Base-by-base conservation (phyloP, 2,113 vertebrate genomes). In the Psittacus erithacus region DNA sequence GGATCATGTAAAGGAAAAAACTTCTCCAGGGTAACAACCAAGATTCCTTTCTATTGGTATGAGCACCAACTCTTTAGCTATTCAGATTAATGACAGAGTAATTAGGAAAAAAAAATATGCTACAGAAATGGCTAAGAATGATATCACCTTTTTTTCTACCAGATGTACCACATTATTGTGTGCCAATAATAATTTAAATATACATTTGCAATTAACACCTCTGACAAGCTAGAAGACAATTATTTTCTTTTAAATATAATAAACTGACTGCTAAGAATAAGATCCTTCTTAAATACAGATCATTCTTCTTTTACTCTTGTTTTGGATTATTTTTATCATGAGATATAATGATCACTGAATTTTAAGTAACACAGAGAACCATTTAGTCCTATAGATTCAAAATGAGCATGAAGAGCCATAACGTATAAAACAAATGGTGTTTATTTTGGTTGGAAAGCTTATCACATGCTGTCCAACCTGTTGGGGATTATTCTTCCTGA, bases 141-240 rank as follows among this genome's bases (percentile, higher is more conserved):
- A 93, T 79, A 95, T 92, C 7, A 76, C 81, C 39, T 73, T 82
- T 64, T 62, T 92, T 79, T 59, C 64, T 92, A 91, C 69, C 64
- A 67, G 86, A 92, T 87, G 46, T 86, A 85, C 9, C 59, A 83
- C 14, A 73, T 25, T 75, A 83, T 88, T 64, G 46, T 39, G 65
- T 74, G 93, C 70, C 91, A 95, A 95, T 94, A 92, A 79, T 62
- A 67, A 89, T 81, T 63, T 55, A 94, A 95, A 87, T 91, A 88
- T 60, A 33, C 50, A 80, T 92, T 95, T 94, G 77, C 79, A 95
- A 95, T 95, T 95, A 93, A 91, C 80, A 95, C 64, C 93, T 96
- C 60, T 82, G 29, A 85, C 23, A 91, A 92, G 70, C 38, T 77
- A 49, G 70, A 93, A 91, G 96, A 95, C 67, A 79, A 86, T 70